Conservation (phyloP, 2,797 vertebrate genomes). For the Mycteria americana region DNA sequence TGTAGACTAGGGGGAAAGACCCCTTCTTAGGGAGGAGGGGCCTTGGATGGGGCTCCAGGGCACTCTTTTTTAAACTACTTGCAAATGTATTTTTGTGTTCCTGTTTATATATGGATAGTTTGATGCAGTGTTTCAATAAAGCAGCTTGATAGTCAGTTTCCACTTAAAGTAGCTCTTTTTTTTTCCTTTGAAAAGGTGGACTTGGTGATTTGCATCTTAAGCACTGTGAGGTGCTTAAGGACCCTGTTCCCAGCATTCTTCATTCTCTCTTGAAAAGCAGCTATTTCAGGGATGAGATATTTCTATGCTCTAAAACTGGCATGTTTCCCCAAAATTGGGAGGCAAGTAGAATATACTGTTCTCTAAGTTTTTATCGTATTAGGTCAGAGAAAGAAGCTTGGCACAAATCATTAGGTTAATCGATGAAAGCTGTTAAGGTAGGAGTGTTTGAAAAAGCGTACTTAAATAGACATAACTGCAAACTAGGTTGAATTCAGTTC, state of each 20-base stretch:
- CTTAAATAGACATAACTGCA: not conserved
- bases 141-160: not conserved
- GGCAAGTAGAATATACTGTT: not conserved
- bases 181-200: not conserved
- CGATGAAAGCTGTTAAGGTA: not conserved
- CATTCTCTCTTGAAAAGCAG: not conserved
- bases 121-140: not conserved
- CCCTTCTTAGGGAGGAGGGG: not conserved
- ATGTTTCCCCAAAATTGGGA: not conserved
- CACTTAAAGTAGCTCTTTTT: not conserved
- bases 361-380: not conserved
- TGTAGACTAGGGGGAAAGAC: not conserved
- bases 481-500: not conserved
- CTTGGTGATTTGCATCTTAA: not conserved
- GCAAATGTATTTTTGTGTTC: not conserved
- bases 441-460: not conserved
- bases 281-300: not conserved
- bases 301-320: fast-evolving
- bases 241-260: not conserved
- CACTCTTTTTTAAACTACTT: not conserved
- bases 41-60: not conserved
- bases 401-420: not conserved
- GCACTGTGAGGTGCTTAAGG: not conserved
- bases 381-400: not conserved
- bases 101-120: not conserved